Conservation (phyloP, 1,140 invertebrate species). For the Zelostemma sp. region DNA sequence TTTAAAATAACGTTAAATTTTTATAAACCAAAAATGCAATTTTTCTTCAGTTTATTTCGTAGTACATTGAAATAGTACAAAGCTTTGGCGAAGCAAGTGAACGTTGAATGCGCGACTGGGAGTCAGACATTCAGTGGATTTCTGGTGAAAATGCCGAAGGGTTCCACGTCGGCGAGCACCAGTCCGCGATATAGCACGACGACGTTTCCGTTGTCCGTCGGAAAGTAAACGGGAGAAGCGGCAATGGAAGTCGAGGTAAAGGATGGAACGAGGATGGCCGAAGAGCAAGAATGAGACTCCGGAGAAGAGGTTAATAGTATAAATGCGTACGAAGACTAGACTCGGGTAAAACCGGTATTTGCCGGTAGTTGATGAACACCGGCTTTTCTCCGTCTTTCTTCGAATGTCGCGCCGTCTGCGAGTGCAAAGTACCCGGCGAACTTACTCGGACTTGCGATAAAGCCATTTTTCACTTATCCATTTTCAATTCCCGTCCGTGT, state of each 20-base stretch:
- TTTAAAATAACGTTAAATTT: no score
- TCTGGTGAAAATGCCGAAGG: conserved; percentile 48
- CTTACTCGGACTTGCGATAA: neutral
- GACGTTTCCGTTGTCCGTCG: conserved; percentile 58
- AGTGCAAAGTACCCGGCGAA: neutral
- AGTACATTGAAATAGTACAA: no score
- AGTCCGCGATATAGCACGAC: conserved; percentile 54
- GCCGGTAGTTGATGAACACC: conserved; percentile 23
- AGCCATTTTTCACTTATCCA: conserved; percentile 1
- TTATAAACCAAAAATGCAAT: no score
- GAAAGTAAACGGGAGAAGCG: conserved; percentile 31
- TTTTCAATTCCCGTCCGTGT: no score
- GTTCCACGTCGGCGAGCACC: conserved; percentile 46
- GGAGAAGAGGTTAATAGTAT: conserved; percentile 41
- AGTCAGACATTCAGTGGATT: conserved; percentile 30
- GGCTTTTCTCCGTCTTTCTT: conserved; percentile 18
- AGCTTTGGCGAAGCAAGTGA: neutral
- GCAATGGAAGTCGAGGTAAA: conserved; percentile 14
- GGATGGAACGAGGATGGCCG: conserved; percentile 33
- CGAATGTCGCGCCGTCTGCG: conserved; percentile 1
- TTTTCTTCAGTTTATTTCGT: no score
- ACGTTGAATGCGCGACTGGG: conserved; percentile 21
- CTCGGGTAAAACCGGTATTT: conserved; percentile 43
- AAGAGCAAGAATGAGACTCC: conserved; percentile 44
- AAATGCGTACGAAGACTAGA: conserved; percentile 40